Evolutionary conservation across 2,888 invertebrate species (phyloP), one percentile per base, ranked within the genome.

Genomic region (Gibbula magus): DNA sequence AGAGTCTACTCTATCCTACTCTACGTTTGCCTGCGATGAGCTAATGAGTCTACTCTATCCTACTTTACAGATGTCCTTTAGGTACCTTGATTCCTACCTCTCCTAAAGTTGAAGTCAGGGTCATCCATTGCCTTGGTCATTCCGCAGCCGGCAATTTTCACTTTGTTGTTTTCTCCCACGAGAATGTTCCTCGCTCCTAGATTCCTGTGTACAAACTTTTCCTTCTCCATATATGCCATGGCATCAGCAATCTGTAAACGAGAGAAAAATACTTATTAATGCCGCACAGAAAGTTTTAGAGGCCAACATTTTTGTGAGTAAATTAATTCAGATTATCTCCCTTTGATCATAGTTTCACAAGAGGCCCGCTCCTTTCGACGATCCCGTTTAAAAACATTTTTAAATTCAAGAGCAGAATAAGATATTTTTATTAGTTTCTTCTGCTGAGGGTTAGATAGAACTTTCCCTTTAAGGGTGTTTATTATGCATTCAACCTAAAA

Each of bases 91-190:
- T 70, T 75, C 82, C 67, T 81, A 90, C 91, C 91, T 88, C 88
- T 86, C 76, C 91, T 85, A 75, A 89, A 90, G 79, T 91, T 91
- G 79, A 90, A 91, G 61, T 91, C 91, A 16, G 89, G 91, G 81
- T 91, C 90, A 81, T 91, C 90, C 51, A 87, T 87, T 73, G 88
- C 88, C 77, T 90, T 89, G 0, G 93, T 92, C 87, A 93, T 90
- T 18, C 93, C 93, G 84, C 92, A 93, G 10, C 93, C 93, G n/a
- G 93, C 92, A n/a, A 93, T 91, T 82, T 92, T 93, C 4, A 92
- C 91, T 73, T 87, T 85, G 83, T 92, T 91, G 79, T 92, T 87
- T 25, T 91, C 89, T 45, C 91, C 92, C 7, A 93, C 92, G 52
- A 93, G 84, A 66, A 93, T 91, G 82, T 93, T 93, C 20, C 89